Percentiles rank a stretch among this genome's conserved stretches.
These are phyloP conservation scores for Microcebus murinus DNA, from an alignment of 2,113 vertebrate species.

Conservation along the genomic window DNA sequence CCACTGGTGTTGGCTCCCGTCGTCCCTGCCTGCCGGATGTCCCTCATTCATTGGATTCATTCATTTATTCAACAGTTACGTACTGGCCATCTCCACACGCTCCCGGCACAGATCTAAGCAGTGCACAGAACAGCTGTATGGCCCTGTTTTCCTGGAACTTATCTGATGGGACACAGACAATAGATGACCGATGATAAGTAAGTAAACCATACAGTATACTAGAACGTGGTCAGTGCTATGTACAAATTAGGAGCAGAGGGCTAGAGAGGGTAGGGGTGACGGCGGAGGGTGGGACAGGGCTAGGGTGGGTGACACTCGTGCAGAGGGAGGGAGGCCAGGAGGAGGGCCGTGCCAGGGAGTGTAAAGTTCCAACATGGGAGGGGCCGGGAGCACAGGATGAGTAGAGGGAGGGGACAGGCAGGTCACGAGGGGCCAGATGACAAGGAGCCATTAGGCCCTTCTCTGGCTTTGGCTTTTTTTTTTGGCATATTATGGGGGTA, in stretches of 20 bases:
- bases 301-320: too few species aligned
- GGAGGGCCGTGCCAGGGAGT: rapidly evolving
- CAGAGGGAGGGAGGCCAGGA: background rate
- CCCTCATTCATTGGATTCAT: background rate
- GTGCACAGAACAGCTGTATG: background rate
- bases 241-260: background rate
- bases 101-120: background rate
- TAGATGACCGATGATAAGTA: rapidly evolving
- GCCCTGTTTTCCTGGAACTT: background rate
- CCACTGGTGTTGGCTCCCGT: rapidly evolving
- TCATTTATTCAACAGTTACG: background rate
- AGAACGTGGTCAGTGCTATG: background rate
- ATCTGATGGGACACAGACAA: background rate
- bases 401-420: background rate
- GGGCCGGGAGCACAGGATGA: background rate
- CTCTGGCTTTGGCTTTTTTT: background rate
- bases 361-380: background rate
- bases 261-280: rapidly evolving
- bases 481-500: too few species aligned
- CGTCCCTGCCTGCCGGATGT: background rate
- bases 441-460: rapidly evolving
- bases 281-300: background rate
- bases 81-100: too few species aligned
- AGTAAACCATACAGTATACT: rapidly evolving
- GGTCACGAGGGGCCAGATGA: background rate